These are phyloP conservation scores for Falco punctatus DNA, from an alignment of 2,113 vertebrate species.

Conservation along the genomic window DNA sequence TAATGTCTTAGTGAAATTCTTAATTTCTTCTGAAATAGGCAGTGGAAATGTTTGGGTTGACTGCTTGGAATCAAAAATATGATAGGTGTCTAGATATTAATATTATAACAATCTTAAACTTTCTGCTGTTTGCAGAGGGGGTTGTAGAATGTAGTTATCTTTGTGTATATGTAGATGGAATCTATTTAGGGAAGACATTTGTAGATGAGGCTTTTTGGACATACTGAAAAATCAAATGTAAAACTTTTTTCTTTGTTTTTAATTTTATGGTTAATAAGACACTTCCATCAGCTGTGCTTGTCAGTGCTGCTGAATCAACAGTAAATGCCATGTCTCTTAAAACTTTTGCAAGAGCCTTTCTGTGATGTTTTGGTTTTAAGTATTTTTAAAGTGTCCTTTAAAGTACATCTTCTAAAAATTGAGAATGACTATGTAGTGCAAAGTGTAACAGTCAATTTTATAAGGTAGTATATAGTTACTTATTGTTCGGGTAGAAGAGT, in stretches of 20 bases:
- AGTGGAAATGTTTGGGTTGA: not conserved
- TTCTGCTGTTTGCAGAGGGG: not conserved
- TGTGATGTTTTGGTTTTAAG: not conserved
- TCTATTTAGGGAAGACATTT: not conserved
- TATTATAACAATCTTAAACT: not conserved
- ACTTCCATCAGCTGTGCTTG: not conserved
- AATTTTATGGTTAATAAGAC: not conserved
- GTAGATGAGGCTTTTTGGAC: not conserved
- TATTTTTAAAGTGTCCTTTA: not conserved
- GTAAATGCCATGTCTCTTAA: not conserved
- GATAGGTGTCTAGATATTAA: not conserved
- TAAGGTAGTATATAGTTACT: not conserved
- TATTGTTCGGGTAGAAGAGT: not conserved
- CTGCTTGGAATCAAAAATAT: not conserved
- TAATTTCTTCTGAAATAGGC: not conserved
- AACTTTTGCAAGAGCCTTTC: not conserved
- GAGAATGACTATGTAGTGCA: accelerated
- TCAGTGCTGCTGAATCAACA: not conserved
- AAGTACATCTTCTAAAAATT: not conserved
- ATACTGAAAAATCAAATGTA: not conserved
- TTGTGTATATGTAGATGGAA: not conserved
- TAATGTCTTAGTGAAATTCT: not conserved
- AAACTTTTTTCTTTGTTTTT: not conserved
- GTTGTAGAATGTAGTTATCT: not conserved
- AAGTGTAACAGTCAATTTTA: not conserved